These are phyloP conservation scores for Rhopalosiphum maidis DNA, from an alignment of 1,140 invertebrate species.

Conservation along the genomic window DNA sequence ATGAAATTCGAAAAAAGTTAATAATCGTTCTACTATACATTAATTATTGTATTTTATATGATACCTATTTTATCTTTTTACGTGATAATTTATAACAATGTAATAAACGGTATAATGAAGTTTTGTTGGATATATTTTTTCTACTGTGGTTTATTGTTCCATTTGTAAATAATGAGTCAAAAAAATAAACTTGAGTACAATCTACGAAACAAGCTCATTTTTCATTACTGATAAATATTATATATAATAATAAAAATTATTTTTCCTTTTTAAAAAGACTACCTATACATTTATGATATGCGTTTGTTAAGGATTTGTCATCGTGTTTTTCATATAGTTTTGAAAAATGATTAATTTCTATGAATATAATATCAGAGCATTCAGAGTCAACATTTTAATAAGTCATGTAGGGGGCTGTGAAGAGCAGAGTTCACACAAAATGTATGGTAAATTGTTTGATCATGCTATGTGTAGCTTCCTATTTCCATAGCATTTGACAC, in stretches of 20 bases:
- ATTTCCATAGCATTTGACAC: background rate
- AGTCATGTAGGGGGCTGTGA: background rate
- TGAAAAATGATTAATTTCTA: background rate
- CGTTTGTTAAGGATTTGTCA: background rate
- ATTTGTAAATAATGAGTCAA: background rate
- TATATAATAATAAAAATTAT: background rate
- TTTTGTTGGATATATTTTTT: no score
- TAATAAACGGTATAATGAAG: no score
- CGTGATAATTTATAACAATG: no score
- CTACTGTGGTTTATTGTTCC: no score
- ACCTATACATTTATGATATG: background rate
- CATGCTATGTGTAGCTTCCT: background rate
- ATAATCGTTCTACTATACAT: no score
- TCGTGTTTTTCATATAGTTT: background rate
- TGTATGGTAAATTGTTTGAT: background rate
- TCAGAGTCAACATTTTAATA: background rate
- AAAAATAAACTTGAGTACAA: background rate
- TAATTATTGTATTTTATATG: no score
- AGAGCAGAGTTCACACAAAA: background rate
- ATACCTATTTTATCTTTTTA: no score
- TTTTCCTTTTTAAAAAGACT: background rate
- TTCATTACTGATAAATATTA: background rate
- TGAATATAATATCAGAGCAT: background rate
- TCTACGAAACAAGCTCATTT: background rate
- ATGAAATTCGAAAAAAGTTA: no score